These are phyloP conservation scores for Trichogramma pretiosum DNA, from an alignment of 1,140 invertebrate genomes.

Conservation along the genomic window DNA sequence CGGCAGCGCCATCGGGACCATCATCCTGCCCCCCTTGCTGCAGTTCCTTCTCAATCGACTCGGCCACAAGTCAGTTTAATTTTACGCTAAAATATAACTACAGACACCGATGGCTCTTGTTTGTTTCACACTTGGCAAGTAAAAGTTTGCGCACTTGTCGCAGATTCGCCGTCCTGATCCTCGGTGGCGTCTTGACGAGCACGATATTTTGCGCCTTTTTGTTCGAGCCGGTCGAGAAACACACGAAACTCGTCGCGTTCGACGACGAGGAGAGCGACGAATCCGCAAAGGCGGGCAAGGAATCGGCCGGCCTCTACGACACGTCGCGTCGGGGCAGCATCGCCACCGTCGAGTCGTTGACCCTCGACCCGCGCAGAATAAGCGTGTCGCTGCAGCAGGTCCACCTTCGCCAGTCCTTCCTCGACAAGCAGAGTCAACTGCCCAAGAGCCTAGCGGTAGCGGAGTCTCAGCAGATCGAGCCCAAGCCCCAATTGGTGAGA, in stretches of 20 bases:
- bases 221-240: constrained; percentile 70
- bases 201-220: constrained; percentile 69
- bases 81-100: background rate
- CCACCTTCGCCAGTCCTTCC: no score
- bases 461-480: no score
- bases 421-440: no score
- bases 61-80: constrained; percentile 55
- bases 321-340: constrained; percentile 2
- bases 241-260: constrained; percentile 61
- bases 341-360: background rate
- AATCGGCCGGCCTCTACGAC: background rate
- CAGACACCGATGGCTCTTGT: background rate
- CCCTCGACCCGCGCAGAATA: background rate
- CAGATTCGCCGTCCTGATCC: constrained; percentile 65
- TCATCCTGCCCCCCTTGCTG: constrained; percentile 70
- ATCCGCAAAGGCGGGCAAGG: background rate
- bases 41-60: constrained; percentile 61
- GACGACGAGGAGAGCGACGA: constrained; percentile 24
- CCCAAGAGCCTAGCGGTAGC: no score
- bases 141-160: background rate
- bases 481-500: no score
- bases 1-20: constrained; percentile 71
- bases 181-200: constrained; percentile 71
- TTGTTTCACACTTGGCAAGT: background rate
- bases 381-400: background rate